Evolutionary conservation across 2,888 invertebrate genomes (phyloP).

Genomic region (Aleiodes leptofemur): DNA sequence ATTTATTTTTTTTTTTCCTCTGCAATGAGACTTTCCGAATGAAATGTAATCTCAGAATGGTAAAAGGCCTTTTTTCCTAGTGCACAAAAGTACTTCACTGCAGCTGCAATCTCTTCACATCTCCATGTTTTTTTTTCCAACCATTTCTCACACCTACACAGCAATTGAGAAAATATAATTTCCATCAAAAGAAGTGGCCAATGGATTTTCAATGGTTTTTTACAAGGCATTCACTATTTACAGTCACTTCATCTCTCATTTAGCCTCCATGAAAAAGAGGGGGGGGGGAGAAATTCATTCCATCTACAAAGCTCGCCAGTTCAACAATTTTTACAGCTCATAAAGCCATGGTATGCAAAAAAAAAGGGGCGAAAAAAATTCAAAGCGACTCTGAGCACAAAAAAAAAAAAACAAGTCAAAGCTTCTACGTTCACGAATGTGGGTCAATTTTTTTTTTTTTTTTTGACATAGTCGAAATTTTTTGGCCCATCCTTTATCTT

Average conservation of each 20-base stretch:
- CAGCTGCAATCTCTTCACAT: constrained; percentile 14
- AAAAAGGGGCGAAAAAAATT: background rate
- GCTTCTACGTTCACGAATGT: background rate
- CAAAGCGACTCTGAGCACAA: background rate
- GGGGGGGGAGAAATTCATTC: constrained; percentile 1
- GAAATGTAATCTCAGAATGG: constrained; percentile 47
- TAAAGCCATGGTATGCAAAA: constrained; percentile 9
- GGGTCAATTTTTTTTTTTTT: constrained; percentile 8
- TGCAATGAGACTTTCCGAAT: constrained; percentile 40
- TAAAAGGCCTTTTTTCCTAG: constrained; percentile 13
- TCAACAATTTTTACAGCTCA: constrained; percentile 35
- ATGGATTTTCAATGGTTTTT: constrained; percentile 16
- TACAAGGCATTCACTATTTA: background rate
- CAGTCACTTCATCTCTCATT: constrained; percentile 12
- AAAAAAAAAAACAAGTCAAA: background rate
- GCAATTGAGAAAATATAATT: constrained; percentile 15
- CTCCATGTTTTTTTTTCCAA: background rate
- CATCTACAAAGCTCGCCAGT: constrained; percentile 1
- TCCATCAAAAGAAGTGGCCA: background rate
- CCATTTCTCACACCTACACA: constrained; percentile 1
- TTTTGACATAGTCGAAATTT: constrained; percentile 16
- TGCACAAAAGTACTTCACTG: constrained; percentile 22
- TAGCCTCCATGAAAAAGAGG: constrained; percentile 4
- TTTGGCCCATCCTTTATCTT: constrained; percentile 3
- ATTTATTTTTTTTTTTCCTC: constrained; percentile 32